Conservation (phyloP, 2,888 invertebrate genomes). For the Athalia circularis region DNA sequence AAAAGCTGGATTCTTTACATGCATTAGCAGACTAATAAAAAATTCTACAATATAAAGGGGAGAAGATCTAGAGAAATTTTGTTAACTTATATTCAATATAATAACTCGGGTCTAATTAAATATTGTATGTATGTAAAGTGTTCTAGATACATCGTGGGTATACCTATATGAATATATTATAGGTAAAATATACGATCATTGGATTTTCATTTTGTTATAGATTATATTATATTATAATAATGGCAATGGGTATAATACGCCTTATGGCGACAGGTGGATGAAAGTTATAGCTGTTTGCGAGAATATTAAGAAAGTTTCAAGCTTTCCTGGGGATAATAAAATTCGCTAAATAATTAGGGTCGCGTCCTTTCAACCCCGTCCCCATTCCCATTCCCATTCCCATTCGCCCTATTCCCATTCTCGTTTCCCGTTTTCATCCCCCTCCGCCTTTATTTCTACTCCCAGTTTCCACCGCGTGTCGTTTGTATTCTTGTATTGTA, state of each 20-base stretch:
- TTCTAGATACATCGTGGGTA: background rate
- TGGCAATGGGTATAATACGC: background rate
- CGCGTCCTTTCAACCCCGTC: slow-evolving; percentile 39
- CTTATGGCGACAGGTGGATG: slow-evolving; percentile 41
- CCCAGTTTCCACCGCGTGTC: background rate
- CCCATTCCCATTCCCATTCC: slow-evolving; percentile 13
- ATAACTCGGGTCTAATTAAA: too few species aligned
- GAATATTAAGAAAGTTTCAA: slow-evolving; percentile 45
- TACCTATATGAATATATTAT: slow-evolving; percentile 13
- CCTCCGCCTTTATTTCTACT: slow-evolving; percentile 8
- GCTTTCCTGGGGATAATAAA: slow-evolving; percentile 44
- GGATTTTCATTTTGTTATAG: slow-evolving; percentile 8
- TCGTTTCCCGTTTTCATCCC: background rate
- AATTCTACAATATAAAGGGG: too few species aligned
- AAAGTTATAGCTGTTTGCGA: slow-evolving; percentile 41
- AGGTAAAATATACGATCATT: slow-evolving; percentile 16
- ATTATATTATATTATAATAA: too few species aligned
- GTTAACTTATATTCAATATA: too few species aligned
- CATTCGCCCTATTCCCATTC: background rate
- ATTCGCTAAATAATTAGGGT: slow-evolving; percentile 46
- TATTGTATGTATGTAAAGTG: too few species aligned
- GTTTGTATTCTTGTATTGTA: slow-evolving; percentile 41
- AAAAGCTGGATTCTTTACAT: too few species aligned
- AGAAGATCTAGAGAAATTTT: too few species aligned
- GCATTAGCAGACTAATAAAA: too few species aligned